Evolutionary conservation across 2,797 vertebrate genomes (phyloP).

Genomic region (Gephyroberyx darwinii): DNA sequence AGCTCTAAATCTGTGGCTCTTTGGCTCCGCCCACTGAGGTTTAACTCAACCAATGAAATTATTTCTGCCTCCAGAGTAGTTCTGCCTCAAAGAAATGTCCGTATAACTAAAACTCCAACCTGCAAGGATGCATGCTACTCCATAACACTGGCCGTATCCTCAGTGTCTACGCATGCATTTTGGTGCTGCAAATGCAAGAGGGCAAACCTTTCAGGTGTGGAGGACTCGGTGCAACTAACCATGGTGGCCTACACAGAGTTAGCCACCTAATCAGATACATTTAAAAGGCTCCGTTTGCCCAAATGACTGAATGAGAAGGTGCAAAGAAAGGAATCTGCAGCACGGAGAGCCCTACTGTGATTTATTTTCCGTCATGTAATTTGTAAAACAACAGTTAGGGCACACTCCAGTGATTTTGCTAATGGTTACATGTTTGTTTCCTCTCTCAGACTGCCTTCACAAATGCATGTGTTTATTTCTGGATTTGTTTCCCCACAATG

Average conservation of each 20-base stretch:
- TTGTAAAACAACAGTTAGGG: constrained; percentile 18
- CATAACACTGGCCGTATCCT: constrained; percentile 20
- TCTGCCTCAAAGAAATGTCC: constrained; percentile 61
- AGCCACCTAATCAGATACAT: constrained; percentile 55
- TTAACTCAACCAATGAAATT: constrained; percentile 16
- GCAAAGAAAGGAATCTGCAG: constrained; percentile 25
- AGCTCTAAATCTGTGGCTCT: constrained; percentile 38
- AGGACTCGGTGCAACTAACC: constrained; percentile 52
- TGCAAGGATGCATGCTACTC: constrained; percentile 41
- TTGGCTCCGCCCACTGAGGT: constrained; percentile 18
- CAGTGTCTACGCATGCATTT: constrained; percentile 52
- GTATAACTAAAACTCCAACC: constrained; percentile 62
- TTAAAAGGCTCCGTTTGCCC: constrained; percentile 45
- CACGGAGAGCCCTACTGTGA: constrained; percentile 11
- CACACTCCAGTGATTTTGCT: constrained; percentile 8
- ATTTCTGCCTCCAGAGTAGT: constrained; percentile 41
- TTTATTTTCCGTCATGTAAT: constrained; percentile 20
- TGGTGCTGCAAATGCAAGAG: constrained; percentile 28
- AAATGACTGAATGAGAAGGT: constrained; percentile 37
- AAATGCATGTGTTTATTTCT: constrained; percentile 28
- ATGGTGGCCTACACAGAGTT: constrained; percentile 38
- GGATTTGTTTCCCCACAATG: constrained; percentile 4
- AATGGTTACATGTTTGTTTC: constrained; percentile 20
- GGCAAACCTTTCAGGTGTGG: constrained; percentile 52
- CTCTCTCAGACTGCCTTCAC: not conserved